phyloP scores from a whole-genome alignment of 2,113 vertebrate genomes.

The Stercorarius parasiticus region DNA sequence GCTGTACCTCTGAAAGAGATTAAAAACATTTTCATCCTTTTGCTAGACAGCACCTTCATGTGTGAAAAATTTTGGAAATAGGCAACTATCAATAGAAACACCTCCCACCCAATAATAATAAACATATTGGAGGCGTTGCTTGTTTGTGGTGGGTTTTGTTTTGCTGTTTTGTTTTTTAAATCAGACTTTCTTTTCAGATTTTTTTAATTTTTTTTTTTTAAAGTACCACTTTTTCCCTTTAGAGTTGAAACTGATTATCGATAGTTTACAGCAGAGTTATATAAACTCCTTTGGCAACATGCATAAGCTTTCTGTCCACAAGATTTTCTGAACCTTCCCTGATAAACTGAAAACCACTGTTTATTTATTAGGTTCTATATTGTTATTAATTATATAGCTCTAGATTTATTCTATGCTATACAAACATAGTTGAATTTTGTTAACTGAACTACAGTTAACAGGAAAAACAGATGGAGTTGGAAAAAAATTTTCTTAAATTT shows the following conservation, averaged over 20 bases:
- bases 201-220: not conserved
- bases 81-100: not conserved
- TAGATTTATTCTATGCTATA: not conserved
- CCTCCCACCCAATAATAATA: not conserved
- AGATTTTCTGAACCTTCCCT: not conserved
- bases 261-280: not conserved
- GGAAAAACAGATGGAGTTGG: not conserved
- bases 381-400: not conserved
- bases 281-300: not conserved
- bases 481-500: not conserved
- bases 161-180: too few relatives aligned
- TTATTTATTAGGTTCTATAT: slow-evolving; percentile 11
- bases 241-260: not conserved
- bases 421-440: not conserved
- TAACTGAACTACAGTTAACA: not conserved
- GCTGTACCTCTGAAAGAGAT: not conserved
- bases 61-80: fast-evolving
- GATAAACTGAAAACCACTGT: not conserved
- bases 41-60: not conserved
- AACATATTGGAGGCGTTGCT: not conserved
- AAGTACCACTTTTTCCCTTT: not conserved
- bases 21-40: not conserved
- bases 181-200: not conserved
- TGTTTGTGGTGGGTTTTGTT: not conserved
- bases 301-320: not conserved